Evolutionary conservation across 2,888 invertebrate species (phyloP), one percentile per base, ranked within the genome.

Genomic region (Calliopum simillimum): DNA sequence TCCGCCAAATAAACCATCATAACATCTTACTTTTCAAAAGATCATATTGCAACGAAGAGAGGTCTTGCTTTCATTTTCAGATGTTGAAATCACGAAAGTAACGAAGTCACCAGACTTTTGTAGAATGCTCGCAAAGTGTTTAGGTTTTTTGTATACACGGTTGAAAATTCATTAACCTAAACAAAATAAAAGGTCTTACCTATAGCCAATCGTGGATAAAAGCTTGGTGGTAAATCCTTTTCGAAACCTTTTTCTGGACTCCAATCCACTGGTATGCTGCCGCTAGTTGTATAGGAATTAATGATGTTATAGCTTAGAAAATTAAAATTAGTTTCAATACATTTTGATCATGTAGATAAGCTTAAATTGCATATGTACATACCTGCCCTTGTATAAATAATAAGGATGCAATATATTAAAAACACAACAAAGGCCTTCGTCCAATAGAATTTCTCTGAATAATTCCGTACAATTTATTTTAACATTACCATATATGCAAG

Each of bases 361-460:
- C n/a, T n/a, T n/a, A n/a, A n/a, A n/a, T n/a, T n/a, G n/a, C n/a
- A n/a, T n/a, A n/a, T n/a, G n/a, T n/a, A n/a, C n/a, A 51, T 90
- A 75, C 91, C 75, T 73, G 47, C 76, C 77, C 43, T 81, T 88
- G 77, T 92, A 93, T 81, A 93, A 88, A 73, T 89, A 89, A 71
- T 91, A 89, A 3, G 90, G 88, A 74, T 93, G 92, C 0, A 94
- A 89, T 47, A 90, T 89, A 81, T 95, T 95, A 81, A 95, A 95
- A 2, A 92, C 90, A 82, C 95, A 95, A 81, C 95, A 95, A 4
- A 94, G 87, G 0, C 95, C 95, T 81, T 94, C 94, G 79, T 95
- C 94, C 0, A 94, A 93, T 68, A 94, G 87, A 66, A 92, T 90
- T 0, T 93, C 91, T 79, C 91, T 91, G 84, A 94, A 94, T 69